phyloP scores from a whole-genome alignment of 2,113 vertebrate genomes.

The Corydoras maculifer region DNA sequence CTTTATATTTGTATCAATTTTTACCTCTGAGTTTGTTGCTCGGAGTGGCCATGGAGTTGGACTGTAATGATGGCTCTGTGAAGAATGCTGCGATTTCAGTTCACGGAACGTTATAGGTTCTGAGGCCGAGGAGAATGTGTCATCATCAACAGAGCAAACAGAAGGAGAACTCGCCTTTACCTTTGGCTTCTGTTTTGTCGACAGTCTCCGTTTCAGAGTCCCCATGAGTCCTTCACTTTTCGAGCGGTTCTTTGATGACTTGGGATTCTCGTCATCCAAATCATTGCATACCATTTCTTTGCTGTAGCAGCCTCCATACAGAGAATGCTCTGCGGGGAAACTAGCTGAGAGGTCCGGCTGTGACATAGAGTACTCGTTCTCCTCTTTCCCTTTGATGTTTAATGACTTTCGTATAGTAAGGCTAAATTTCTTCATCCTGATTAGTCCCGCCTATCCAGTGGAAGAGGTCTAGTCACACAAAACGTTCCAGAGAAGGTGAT shows the following conservation, averaged over 20 bases:
- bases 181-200: constrained; percentile 90
- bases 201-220: constrained; percentile 87
- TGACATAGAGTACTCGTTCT: constrained; percentile 88
- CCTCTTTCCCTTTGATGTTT: constrained; percentile 96
- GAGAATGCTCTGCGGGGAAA: constrained; percentile 87
- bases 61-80: constrained; percentile 91
- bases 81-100: constrained; percentile 80
- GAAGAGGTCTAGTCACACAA: constrained; percentile 19
- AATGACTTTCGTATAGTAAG: constrained; percentile 97
- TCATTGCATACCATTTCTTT: constrained; percentile 42
- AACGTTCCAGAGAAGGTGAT: constrained; percentile 21
- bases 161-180: constrained; percentile 77
- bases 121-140: constrained; percentile 84
- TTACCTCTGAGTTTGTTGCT: constrained; percentile 81
- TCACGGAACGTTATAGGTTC: constrained; percentile 89
- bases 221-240: constrained; percentile 96
- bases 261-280: constrained; percentile 65
- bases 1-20: constrained; percentile 87
- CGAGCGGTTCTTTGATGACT: constrained; percentile 78
- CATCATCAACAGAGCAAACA: constrained; percentile 77
- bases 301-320: constrained; percentile 81
- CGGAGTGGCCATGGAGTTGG: constrained; percentile 93
- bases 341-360: constrained; percentile 78
- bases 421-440: constrained; percentile 98
- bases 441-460: constrained; percentile 15